Percentiles rank a stretch among this genome's conserved stretches.
These are phyloP conservation scores for Sternotherus odoratus DNA, from an alignment of 2,797 vertebrate genomes.

Conservation along the genomic window DNA sequence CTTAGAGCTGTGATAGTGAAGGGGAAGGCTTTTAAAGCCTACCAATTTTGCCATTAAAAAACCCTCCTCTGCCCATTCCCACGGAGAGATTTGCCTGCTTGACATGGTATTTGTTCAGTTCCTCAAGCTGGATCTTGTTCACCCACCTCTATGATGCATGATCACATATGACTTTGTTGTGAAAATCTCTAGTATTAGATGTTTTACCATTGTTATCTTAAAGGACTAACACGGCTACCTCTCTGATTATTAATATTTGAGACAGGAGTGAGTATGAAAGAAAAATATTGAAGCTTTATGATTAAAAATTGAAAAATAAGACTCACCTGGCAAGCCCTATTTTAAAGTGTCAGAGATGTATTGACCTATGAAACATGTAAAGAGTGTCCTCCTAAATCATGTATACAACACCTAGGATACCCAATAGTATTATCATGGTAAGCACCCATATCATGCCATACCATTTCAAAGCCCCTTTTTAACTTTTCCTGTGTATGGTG, in stretches of 20 bases:
- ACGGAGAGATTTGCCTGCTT: background rate
- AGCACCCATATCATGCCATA: background rate
- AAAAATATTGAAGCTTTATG: background rate
- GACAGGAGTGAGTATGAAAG: background rate
- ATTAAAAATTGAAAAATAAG: background rate
- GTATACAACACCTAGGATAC: background rate
- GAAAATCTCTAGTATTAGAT: background rate
- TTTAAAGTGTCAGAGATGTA: background rate
- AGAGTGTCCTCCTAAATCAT: background rate
- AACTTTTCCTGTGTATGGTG: background rate
- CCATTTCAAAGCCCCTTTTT: background rate
- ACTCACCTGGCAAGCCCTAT: background rate
- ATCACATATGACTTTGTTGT: background rate
- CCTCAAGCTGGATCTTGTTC: slow-evolving; percentile 1
- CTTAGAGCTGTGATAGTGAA: background rate
- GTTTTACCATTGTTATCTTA: background rate
- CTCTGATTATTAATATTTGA: background rate
- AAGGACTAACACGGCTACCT: too few relatives aligned
- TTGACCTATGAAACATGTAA: background rate
- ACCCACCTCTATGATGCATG: background rate
- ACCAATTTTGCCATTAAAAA: background rate
- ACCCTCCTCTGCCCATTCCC: background rate
- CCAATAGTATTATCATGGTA: background rate
- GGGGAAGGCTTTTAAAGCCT: background rate
- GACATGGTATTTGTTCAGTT: background rate